A percentile compares a stretch with the other conserved stretches of the same genome.
phyloP scores from a whole-genome alignment of 2,113 vertebrate species.

The Struthio camelus region DNA sequence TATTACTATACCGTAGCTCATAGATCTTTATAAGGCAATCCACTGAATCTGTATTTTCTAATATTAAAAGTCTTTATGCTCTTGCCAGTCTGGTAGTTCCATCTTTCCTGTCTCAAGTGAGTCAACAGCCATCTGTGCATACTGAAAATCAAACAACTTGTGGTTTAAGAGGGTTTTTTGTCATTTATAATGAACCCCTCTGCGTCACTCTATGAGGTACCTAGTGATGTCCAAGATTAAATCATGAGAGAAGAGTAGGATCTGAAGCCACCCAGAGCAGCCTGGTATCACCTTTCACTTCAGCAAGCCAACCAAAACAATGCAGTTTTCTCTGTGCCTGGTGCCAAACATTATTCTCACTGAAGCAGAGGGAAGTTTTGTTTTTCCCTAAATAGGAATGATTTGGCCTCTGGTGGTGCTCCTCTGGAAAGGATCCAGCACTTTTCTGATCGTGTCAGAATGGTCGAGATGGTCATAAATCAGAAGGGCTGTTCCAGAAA shows the following conservation, averaged over 20 bases:
- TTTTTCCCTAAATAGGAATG: constrained; percentile 71
- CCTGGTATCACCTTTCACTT: constrained; percentile 55
- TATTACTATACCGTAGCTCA: neutral
- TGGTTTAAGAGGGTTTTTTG: constrained; percentile 21
- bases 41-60: neutral
- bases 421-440: constrained; percentile 57
- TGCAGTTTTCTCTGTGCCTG: constrained; percentile 31
- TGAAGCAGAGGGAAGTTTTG: constrained; percentile 61
- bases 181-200: constrained; percentile 56
- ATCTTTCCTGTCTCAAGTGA: constrained; percentile 35
- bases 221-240: constrained; percentile 46
- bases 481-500: constrained; percentile 46
- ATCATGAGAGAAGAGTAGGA: constrained; percentile 29
- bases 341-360: constrained; percentile 46
- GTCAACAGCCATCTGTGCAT: constrained; percentile 60
- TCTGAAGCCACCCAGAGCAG: constrained; percentile 58
- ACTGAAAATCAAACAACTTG: constrained; percentile 50
- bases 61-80: neutral
- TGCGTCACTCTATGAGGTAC: constrained; percentile 17
- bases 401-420: constrained; percentile 57
- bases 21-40: neutral
- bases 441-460: constrained; percentile 51
- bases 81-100: constrained; percentile 41
- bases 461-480: constrained; percentile 52
- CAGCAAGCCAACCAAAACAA: constrained; percentile 16